phyloP scores from a whole-genome alignment of 2,888 invertebrate species.

The Agriopis leucophaearia region DNA sequence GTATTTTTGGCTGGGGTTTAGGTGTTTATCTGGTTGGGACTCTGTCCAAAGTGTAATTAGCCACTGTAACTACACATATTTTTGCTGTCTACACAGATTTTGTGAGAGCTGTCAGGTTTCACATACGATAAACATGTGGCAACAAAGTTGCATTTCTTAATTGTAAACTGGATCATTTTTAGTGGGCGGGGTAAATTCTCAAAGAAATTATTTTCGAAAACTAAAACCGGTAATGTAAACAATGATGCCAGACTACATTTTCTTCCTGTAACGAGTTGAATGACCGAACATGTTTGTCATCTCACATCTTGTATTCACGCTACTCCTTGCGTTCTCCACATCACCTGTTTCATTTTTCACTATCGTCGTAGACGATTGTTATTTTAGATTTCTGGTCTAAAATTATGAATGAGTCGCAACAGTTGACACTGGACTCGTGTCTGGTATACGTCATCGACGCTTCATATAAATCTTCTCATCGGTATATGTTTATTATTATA shows the following conservation, averaged over 20 bases:
- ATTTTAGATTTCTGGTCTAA: constrained; percentile 69
- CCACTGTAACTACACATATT: constrained; percentile 73
- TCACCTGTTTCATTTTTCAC: constrained; percentile 81
- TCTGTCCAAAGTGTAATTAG: constrained; percentile 85
- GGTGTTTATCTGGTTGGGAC: constrained; percentile 85
- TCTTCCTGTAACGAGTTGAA: constrained; percentile 66
- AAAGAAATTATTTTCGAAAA: constrained; percentile 24
- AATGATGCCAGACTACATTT: constrained; percentile 40
- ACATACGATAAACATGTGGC: constrained; percentile 9
- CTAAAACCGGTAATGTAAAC: constrained; percentile 30
- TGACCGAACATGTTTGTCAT: constrained; percentile 73
- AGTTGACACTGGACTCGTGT: constrained; percentile 57
- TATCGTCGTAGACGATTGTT: constrained; percentile 67
- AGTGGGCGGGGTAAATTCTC: constrained; percentile 16
- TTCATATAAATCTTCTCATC: constrained; percentile 57
- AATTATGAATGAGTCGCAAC: constrained; percentile 74
- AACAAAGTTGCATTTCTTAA: constrained; percentile 25
- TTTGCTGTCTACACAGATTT: constrained; percentile 63
- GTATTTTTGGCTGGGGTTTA: constrained; percentile 85
- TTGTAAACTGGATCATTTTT: constrained; percentile 14
- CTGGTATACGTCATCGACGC: constrained; percentile 51
- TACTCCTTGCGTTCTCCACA: constrained; percentile 59
- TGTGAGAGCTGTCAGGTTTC: constrained; percentile 50
- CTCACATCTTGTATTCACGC: constrained; percentile 66
- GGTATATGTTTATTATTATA: constrained; percentile 28